These are phyloP conservation scores for Zootoca vivipara DNA, from an alignment of 2,113 vertebrate species.

Conservation along the genomic window DNA sequence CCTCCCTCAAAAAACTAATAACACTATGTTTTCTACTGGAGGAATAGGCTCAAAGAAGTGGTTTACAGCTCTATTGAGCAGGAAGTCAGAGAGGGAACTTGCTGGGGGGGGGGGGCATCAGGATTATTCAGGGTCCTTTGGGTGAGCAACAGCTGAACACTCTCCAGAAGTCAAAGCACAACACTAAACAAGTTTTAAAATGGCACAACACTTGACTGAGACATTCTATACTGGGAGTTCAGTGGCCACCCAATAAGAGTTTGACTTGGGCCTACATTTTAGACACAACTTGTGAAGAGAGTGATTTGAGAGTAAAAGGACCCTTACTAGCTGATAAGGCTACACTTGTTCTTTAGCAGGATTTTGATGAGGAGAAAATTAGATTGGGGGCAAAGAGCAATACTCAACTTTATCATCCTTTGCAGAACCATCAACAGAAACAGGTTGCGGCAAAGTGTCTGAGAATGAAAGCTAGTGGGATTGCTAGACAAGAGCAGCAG, in stretches of 20 bases:
- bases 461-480: neutral
- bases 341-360: too few relatives aligned
- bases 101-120: neutral
- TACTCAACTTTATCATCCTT: neutral
- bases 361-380: neutral
- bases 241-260: too few relatives aligned
- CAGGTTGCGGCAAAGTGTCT: neutral
- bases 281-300: too few relatives aligned
- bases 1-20: too few relatives aligned
- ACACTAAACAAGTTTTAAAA: neutral
- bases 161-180: neutral
- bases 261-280: neutral
- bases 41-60: neutral
- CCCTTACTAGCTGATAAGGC: too few relatives aligned
- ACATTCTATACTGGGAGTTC: neutral
- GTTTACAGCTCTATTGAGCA: neutral
- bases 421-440: neutral
- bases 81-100: neutral
- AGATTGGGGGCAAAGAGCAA: neutral
- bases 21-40: neutral
- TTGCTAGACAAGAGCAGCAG: neutral
- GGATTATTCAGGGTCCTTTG: neutral
- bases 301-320: too few relatives aligned
- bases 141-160: neutral
- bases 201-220: neutral